Evolutionary conservation across 2,888 invertebrate species (phyloP), one percentile per base, ranked within the genome.

Genomic region (Crossocerus cetratus): DNA sequence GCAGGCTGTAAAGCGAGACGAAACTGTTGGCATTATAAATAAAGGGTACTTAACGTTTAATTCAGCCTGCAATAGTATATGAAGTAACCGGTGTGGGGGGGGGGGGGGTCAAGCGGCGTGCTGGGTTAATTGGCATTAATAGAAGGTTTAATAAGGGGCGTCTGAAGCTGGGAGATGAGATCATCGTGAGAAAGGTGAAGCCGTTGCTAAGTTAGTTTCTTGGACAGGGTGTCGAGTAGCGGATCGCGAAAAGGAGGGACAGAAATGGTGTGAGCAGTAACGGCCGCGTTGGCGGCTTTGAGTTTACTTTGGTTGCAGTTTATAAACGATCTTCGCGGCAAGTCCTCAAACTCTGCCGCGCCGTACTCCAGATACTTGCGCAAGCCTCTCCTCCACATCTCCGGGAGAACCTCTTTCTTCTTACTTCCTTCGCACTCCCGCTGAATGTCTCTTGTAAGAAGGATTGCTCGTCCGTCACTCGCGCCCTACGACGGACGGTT

Each of bases 241-340:
- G 5, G 49, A 49, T 49, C 49, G 11, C 16, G 16, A 49, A 49
- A 49, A 16, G 16, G 20, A 55, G 22, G 22, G 55, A 55, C 3
- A 55, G 55, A 55, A 20, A 22, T 18, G 18, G 49, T 16, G 49
- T 49, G 49, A 49, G 20, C 11, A 14, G 18, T 14, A 20, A 55
- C 20, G 55, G 21, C 55, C 8, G 13, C 23, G 20, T 8, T 21
- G 21, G 11, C 32, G 32, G 49, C 14, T 49, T 49, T 13, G 23
- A 23, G 42, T 58, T 58, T 58, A 58, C 58, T 58, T 58, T 58
- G 58, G 58, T 58, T 22, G 23, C 58, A 58, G 58, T 58, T 58
- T 58, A 58, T 58, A 58, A 32, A 58, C 58, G 23, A 58, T 58
- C 58, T 32, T 23, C 23, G 23, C 2, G 42, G 23, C 32, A 32